Conservation (phyloP, 1,140 invertebrate genomes). For the Acromyrmex heyeri region DNA sequence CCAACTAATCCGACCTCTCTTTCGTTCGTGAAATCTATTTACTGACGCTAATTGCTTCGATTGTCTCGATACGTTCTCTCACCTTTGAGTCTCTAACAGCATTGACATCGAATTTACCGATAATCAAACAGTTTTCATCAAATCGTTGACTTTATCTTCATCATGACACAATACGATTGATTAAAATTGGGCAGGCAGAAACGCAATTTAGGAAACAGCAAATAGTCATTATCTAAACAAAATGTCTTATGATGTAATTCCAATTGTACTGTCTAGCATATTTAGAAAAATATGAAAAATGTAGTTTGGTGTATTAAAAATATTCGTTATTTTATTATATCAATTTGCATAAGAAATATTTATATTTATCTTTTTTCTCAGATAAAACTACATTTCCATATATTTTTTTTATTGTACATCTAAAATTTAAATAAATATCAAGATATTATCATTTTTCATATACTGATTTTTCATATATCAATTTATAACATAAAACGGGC, state of each 20-base stretch:
- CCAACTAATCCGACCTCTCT: conserved; percentile 46
- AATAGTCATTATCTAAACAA: not conserved
- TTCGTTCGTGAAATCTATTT: conserved; percentile 64
- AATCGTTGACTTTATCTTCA: conserved; percentile 13
- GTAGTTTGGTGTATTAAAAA: not conserved
- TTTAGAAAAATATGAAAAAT: not conserved
- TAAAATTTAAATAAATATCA: not conserved
- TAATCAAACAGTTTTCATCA: conserved; percentile 52
- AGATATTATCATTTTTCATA: not conserved
- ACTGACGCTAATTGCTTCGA: conserved; percentile 74
- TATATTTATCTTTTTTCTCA: not conserved
- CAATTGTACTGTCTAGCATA: not conserved
- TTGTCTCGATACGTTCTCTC: conserved; percentile 67
- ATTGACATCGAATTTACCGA: conserved; percentile 53
- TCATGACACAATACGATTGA: conserved; percentile 21
- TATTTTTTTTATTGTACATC: not conserved
- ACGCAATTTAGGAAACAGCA: conserved; percentile 21
- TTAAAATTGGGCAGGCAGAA: conserved; percentile 21
- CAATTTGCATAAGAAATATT: not conserved
- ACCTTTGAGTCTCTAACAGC: conserved; percentile 22
- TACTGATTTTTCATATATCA: not conserved
- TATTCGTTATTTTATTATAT: not conserved
- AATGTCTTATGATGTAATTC: not conserved
- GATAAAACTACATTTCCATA: not conserved
- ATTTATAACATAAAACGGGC: not conserved